phyloP scores from a whole-genome alignment of 2,113 vertebrate species.

The Halcyon malimbica region DNA sequence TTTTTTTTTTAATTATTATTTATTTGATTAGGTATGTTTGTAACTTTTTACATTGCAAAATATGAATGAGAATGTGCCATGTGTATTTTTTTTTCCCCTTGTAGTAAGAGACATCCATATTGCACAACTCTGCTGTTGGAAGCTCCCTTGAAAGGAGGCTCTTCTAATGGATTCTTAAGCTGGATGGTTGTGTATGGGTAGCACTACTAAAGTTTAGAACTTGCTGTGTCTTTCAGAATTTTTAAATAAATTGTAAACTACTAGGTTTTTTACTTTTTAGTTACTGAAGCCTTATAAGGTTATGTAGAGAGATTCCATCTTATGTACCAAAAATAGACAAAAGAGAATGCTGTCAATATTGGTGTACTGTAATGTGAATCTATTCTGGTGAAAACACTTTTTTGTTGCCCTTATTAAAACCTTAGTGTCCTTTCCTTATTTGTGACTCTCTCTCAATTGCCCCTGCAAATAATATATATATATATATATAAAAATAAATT shows the following conservation, averaged over 20 bases:
- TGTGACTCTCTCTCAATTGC: conserved; percentile 83
- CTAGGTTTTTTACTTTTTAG: conserved; percentile 82
- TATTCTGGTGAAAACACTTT: conserved; percentile 76
- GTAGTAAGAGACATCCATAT: conserved; percentile 78
- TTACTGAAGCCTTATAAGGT: conserved; percentile 82
- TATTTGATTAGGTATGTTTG: conserved; percentile 90
- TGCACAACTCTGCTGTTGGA: conserved; percentile 79
- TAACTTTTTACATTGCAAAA: conserved; percentile 82
- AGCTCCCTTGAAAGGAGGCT: conserved; percentile 72
- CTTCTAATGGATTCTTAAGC: conserved; percentile 74
- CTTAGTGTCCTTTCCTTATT: conserved; percentile 81
- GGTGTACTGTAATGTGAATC: conserved; percentile 84
- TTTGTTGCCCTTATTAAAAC: conserved; percentile 81
- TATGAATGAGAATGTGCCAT: conserved; percentile 84
- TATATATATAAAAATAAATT: conserved; percentile 23
- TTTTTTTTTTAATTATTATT: conserved; percentile 83
- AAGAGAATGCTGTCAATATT: conserved; percentile 83
- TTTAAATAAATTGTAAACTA: conserved; percentile 84
- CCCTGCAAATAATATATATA: conserved; percentile 49
- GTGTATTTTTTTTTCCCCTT: conserved; percentile 71
- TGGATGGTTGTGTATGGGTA: conserved; percentile 75
- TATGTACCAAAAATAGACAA: conserved; percentile 85
- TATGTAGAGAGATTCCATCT: conserved; percentile 80
- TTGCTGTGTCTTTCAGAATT: conserved; percentile 82
- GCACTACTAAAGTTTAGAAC: conserved; percentile 83